A percentile compares a stretch with the other conserved stretches of the same genome.
Conservation (phyloP, 2,888 invertebrate genomes). For the Deroplatys truncata region DNA sequence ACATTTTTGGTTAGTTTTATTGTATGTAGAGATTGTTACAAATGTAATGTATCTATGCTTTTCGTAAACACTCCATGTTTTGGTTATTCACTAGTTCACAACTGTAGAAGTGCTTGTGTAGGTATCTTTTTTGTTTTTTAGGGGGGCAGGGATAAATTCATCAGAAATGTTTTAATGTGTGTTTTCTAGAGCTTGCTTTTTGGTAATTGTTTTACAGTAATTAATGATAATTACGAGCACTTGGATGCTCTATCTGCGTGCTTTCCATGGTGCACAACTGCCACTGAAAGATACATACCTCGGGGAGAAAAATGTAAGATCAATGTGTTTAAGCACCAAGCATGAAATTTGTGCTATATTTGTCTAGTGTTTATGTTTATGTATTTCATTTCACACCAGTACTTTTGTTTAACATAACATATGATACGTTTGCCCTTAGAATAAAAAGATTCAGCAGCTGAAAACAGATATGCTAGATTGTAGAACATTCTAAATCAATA, state of each 20-base stretch:
- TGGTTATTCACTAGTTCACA: background rate
- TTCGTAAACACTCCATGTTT: background rate
- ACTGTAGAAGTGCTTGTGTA: background rate
- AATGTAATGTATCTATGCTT: background rate
- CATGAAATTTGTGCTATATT: background rate
- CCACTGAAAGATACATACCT: slow-evolving; percentile 58
- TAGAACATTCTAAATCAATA: no score
- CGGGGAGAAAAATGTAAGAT: slow-evolving; percentile 61
- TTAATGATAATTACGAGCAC: slow-evolving; percentile 69
- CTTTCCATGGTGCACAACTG: slow-evolving; percentile 69
- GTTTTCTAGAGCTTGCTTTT: background rate
- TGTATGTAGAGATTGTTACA: no score
- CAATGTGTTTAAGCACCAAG: background rate
- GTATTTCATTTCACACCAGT: no score
- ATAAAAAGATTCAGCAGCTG: no score
- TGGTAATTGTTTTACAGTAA: slow-evolving; percentile 49
- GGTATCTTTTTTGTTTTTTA: background rate
- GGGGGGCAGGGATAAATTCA: background rate
- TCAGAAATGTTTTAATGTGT: background rate
- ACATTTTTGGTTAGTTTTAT: no score
- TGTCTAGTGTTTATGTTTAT: background rate
- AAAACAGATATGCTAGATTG: no score
- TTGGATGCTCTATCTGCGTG: slow-evolving; percentile 71
- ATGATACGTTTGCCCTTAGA: no score
- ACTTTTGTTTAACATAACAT: no score